Evolutionary conservation across 2,113 vertebrate genomes (phyloP), one percentile per base, ranked within the genome.

Genomic region (Dipodomys ordii): DNA sequence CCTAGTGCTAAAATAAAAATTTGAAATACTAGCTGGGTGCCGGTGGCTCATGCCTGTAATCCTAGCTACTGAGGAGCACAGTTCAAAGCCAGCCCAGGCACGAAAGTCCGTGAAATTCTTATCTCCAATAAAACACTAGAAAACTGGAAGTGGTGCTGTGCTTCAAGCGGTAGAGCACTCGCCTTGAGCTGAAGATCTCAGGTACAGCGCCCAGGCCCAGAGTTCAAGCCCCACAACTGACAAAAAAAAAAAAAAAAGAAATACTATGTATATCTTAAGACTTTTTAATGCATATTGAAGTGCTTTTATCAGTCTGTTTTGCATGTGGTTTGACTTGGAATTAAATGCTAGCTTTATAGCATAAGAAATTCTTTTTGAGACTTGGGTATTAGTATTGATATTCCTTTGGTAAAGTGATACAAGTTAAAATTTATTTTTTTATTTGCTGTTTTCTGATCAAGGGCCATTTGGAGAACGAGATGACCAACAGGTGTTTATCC

Each of bases 401-500:
- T 71, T 82, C 19, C 30, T 90, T 72, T 77, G 57, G 6, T 35
- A 46, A 79, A 73, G 49, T 60, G 32, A 82, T 77, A 30, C 39
- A 68, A 57, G 8, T 79, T 57, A 32, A 39, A 30, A 35, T 27
- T 72, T 49, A 53, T 1, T 72, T 30, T 30, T 78, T 71, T 28
- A 25, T 74, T 88, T 78, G 93, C 46, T 87, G 32, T 65, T 88
- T 71, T 82, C 46, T 83, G 73, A 71, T 39, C 23, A 16, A 99
- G 99, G 99, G 62, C 99, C 99, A 12, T 99, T 99, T 98, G 99
- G 99, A 94, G 99, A 99, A 94, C 98, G 99, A 97, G 99, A 99
- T 72, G 99, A 99, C 95, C 99, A 99, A 89, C 99, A 99, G 92
- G 99, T 99, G 62, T 99, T 99, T 95, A 99, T 99, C 96, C 99